Evolutionary conservation across 2,888 invertebrate species (phyloP).

Genomic region (Polydrusus tereticollis): DNA sequence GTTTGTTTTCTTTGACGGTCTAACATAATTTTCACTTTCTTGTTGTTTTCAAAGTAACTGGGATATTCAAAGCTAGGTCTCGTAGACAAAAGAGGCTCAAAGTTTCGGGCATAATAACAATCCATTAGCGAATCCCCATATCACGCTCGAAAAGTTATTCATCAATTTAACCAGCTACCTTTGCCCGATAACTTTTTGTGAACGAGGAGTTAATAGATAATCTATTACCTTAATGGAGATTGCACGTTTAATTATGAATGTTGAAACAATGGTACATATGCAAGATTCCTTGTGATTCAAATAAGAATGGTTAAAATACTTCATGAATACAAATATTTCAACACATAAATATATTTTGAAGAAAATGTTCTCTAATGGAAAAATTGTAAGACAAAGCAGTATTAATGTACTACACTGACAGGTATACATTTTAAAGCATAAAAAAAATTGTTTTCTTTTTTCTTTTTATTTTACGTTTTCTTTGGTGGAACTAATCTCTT

Average conservation of each 20-base stretch:
- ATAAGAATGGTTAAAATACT: too few relatives aligned
- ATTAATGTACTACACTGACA: too few relatives aligned
- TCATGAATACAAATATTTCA: too few relatives aligned
- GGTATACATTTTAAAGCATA: too few relatives aligned
- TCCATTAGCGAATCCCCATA: conserved; percentile 40
- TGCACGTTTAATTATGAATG: not conserved
- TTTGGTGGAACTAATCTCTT: too few relatives aligned
- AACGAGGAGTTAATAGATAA: not conserved
- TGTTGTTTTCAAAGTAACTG: conserved; percentile 42
- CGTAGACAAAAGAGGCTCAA: conserved; percentile 42
- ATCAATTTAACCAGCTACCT: conserved; percentile 33
- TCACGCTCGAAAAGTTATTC: conserved; percentile 37
- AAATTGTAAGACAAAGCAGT: too few relatives aligned
- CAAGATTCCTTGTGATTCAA: too few relatives aligned
- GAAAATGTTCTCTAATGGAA: too few relatives aligned
- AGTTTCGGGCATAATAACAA: conserved; percentile 38
- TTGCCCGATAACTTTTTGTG: conserved; percentile 31
- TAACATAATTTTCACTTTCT: conserved; percentile 43
- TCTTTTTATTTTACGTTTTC: too few relatives aligned
- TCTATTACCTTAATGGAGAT: conserved; percentile 8
- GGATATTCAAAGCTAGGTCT: conserved; percentile 41
- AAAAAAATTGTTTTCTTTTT: too few relatives aligned
- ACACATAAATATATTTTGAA: too few relatives aligned
- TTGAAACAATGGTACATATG: too few relatives aligned
- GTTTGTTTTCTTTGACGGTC: conserved; percentile 13